Conservation (phyloP, 2,888 invertebrate genomes). For the Chymomyza amoena region DNA sequence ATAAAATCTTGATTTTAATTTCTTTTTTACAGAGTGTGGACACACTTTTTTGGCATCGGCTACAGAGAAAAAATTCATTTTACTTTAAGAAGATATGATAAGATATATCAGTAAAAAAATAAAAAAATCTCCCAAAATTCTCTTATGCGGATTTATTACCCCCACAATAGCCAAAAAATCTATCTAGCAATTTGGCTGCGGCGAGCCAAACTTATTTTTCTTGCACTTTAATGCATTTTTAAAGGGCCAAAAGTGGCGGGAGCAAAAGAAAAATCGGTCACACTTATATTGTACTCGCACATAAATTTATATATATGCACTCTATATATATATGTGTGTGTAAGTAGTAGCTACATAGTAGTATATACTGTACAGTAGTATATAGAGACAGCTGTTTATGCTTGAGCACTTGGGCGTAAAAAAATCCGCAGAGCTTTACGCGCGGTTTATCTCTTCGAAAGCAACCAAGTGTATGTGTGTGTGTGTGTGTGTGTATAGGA, state of each 20-base stretch:
- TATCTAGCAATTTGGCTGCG: too few relatives aligned
- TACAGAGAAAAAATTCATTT: too few relatives aligned
- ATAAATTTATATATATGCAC: neutral
- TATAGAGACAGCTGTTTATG: neutral
- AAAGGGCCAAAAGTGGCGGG: conserved; percentile 24
- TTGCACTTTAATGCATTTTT: conserved; percentile 42
- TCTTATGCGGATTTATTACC: too few relatives aligned
- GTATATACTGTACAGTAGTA: neutral
- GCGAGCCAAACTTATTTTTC: conserved; percentile 7
- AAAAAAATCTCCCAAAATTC: too few relatives aligned
- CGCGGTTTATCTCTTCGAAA: conserved; percentile 39
- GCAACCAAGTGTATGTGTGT: conserved; percentile 9
- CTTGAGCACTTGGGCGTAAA: conserved; percentile 5
- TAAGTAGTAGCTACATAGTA: too few relatives aligned
- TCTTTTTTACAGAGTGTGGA: too few relatives aligned
- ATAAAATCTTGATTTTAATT: too few relatives aligned
- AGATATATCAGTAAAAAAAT: too few relatives aligned
- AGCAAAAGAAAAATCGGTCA: conserved; percentile 13
- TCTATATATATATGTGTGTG: too few relatives aligned
- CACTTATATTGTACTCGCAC: neutral
- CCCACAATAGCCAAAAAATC: too few relatives aligned
- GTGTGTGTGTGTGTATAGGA: neutral
- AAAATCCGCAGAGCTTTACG: conserved; percentile 41
- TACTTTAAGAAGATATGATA: too few relatives aligned
- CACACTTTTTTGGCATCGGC: too few relatives aligned